Percentiles rank a stretch among this genome's conserved stretches.
These are phyloP conservation scores for Bombyx mori DNA, from an alignment of 1,140 invertebrate species.

Conservation along the genomic window ASM3026992v2 NC_085115.1:2644001-2644500, in stretches of 20 bases:
- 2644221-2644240: conserved; percentile 74
- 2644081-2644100: conserved; percentile 63
- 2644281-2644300: conserved; percentile 64
- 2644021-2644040: conserved; percentile 62
- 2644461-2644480: conserved; percentile 26
- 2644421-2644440: conserved; percentile 39
- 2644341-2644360: conserved; percentile 71
- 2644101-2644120: conserved; percentile 55
- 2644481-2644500: conserved; percentile 48
- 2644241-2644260: conserved; percentile 77
- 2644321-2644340: conserved; percentile 71
- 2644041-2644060: conserved; percentile 33
- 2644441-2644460: conserved; percentile 35
- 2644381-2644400: conserved; percentile 62
- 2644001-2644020: conserved; percentile 28
- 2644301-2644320: conserved; percentile 54
- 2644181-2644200: conserved; percentile 31
- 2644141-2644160: conserved; percentile 49
- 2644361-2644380: conserved; percentile 70
- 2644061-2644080: conserved; percentile 53
- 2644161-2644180: conserved; percentile 65
- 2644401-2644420: conserved; percentile 48
- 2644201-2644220: conserved; percentile 36
- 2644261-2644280: conserved; percentile 74
- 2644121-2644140: conserved; percentile 30